A percentile compares a stretch with the other conserved stretches of the same genome.
These are phyloP conservation scores for Montipora cactus DNA, from an alignment of 64 coral and sea anemone species.

Conservation along the genomic window DNA sequence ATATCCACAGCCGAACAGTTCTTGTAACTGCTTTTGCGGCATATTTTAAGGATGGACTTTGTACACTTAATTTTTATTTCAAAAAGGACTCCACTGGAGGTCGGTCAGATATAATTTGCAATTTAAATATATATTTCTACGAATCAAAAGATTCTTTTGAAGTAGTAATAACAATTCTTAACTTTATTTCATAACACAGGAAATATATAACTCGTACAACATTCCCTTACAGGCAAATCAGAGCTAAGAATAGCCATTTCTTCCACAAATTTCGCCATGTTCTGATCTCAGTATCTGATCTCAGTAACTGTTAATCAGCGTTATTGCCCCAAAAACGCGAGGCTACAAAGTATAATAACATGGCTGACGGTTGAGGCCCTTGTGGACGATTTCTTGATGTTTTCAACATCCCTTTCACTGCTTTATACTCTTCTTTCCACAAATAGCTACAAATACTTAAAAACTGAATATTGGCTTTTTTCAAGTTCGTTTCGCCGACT, in stretches of 20 bases:
- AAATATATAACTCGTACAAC: not conserved
- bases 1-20: conserved; percentile 21
- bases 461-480: not conserved
- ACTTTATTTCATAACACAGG: not conserved
- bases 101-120: conserved; percentile 25
- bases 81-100: not conserved
- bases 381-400: not conserved
- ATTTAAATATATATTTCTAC: conserved; percentile 3
- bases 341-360: not conserved
- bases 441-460: not conserved
- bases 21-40: conserved; percentile 30
- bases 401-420: not conserved
- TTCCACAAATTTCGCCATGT: too few species aligned
- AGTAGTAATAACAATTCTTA: not conserved
- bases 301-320: not conserved
- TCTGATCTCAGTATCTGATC: not conserved
- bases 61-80: conserved; percentile 9
- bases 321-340: not conserved
- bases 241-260: not conserved
- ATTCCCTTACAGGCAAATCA: not conserved
- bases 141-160: not conserved
- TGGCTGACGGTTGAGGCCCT: too few species aligned
- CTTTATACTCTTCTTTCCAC: not conserved
- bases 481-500: not conserved
- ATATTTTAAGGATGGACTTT: conserved; percentile 39